phyloP scores from a whole-genome alignment of 2,888 invertebrate genomes.

The Fissipunctia ypsillon region DNA sequence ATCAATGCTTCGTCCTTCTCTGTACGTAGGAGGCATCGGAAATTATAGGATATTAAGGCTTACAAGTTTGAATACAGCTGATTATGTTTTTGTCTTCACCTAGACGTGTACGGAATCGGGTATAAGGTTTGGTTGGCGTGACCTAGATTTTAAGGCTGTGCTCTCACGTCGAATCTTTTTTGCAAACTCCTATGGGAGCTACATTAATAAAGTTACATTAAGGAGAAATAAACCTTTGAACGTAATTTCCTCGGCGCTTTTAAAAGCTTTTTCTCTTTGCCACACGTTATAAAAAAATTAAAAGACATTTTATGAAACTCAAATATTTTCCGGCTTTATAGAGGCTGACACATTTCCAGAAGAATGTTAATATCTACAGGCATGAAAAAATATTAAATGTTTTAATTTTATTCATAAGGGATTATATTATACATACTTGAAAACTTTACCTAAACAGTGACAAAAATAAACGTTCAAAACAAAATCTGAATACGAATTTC shows the following conservation, averaged over 20 bases:
- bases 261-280: slow-evolving; percentile 7
- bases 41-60: not conserved
- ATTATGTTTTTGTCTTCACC: not conserved
- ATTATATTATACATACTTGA: slow-evolving; percentile 1
- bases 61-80: not conserved
- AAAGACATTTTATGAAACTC: slow-evolving; percentile 14
- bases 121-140: not conserved
- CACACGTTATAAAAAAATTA: slow-evolving; percentile 25
- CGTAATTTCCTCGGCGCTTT: slow-evolving; percentile 5
- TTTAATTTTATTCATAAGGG: slow-evolving; percentile 17
- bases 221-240: not conserved
- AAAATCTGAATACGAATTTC: not conserved
- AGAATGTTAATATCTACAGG: slow-evolving; percentile 7
- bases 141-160: not conserved
- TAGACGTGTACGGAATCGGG: not conserved
- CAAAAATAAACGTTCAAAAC: slow-evolving; percentile 5
- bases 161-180: not conserved
- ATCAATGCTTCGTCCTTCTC: not conserved
- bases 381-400: not conserved
- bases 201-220: not conserved
- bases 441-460: slow-evolving; percentile 10
- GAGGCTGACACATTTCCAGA: not conserved
- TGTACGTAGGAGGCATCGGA: not conserved
- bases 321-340: slow-evolving; percentile 13
- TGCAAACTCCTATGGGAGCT: not conserved